A percentile compares a stretch with the other conserved stretches of the same genome.
These are phyloP conservation scores for Protobothrops mucrosquamatus DNA, from an alignment of 2,113 vertebrate species.

Conservation along the genomic window DNA sequence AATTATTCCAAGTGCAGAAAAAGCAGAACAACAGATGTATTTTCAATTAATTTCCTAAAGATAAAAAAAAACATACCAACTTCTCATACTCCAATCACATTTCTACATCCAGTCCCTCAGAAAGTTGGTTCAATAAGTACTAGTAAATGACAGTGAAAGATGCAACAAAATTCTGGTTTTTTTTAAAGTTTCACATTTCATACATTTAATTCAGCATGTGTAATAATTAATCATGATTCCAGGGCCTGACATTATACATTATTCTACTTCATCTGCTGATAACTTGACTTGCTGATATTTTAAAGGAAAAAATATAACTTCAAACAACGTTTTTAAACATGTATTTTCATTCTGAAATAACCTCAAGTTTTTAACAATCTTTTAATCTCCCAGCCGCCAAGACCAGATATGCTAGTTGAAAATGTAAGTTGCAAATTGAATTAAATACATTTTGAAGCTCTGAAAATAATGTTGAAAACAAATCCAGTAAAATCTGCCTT, in stretches of 20 bases:
- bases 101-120: conserved; percentile 1
- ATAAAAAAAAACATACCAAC: conserved; percentile 30
- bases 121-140: conserved; percentile 48
- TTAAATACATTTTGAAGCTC: neutral
- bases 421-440: conserved; percentile 17
- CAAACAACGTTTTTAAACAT: conserved; percentile 30
- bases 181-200: conserved; percentile 31
- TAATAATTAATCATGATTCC: conserved; percentile 49
- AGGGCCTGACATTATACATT: conserved; percentile 23
- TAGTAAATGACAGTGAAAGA: conserved; percentile 35
- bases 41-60: conserved; percentile 55
- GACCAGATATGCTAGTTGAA: conserved; percentile 24
- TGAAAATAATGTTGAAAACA: neutral
- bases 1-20: conserved; percentile 37
- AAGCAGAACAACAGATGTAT: conserved; percentile 40
- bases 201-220: conserved; percentile 30
- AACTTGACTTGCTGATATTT: neutral
- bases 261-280: conserved; percentile 39
- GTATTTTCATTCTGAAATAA: neutral
- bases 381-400: conserved; percentile 7
- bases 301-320: conserved; percentile 26
- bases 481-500: conserved; percentile 1
- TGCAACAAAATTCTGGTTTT: conserved; percentile 35
- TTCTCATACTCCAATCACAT: conserved; percentile 33
- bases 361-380: neutral